These are phyloP conservation scores for Protosalanx chinensis DNA, from an alignment of 2,797 vertebrate species.

Conservation along the genomic window DNA sequence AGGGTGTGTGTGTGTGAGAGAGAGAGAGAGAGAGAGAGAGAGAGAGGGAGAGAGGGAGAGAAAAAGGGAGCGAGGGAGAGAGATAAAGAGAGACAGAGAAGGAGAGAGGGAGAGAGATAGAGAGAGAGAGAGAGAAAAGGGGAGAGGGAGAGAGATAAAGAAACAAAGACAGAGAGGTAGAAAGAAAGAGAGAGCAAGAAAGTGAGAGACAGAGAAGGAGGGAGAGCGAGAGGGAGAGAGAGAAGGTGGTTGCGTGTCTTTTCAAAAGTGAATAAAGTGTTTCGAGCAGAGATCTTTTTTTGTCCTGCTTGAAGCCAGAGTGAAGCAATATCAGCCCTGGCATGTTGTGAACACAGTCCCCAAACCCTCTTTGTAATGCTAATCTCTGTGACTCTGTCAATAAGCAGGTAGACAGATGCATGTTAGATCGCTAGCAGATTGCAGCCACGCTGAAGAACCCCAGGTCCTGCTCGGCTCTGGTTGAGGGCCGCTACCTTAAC, in stretches of 20 bases:
- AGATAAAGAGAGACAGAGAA: too few relatives aligned
- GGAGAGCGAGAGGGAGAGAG: too few relatives aligned
- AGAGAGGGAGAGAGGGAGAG: too few relatives aligned
- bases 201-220: too few relatives aligned
- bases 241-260: constrained; percentile 18
- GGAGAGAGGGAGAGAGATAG: too few relatives aligned
- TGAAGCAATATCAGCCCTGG: constrained; percentile 66
- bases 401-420: constrained; percentile 55
- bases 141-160: too few relatives aligned
- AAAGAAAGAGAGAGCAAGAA: too few relatives aligned
- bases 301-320: constrained; percentile 60
- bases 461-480: constrained; percentile 51
- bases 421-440: constrained; percentile 34
- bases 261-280: constrained; percentile 48
- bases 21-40: too few relatives aligned
- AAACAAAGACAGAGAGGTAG: too few relatives aligned
- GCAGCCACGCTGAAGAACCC: constrained; percentile 36
- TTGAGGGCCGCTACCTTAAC: constrained; percentile 72
- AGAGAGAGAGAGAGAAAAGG: too few relatives aligned
- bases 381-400: constrained; percentile 64
- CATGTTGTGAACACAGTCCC: constrained; percentile 68
- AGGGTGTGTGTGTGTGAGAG: too few relatives aligned
- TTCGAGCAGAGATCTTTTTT: constrained; percentile 27
- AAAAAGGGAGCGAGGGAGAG: too few relatives aligned
- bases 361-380: constrained; percentile 69